A percentile compares a stretch with the other conserved stretches of the same genome.
phyloP scores from a whole-genome alignment of 1,140 invertebrate species.

The Platyscapa corneri region DNA sequence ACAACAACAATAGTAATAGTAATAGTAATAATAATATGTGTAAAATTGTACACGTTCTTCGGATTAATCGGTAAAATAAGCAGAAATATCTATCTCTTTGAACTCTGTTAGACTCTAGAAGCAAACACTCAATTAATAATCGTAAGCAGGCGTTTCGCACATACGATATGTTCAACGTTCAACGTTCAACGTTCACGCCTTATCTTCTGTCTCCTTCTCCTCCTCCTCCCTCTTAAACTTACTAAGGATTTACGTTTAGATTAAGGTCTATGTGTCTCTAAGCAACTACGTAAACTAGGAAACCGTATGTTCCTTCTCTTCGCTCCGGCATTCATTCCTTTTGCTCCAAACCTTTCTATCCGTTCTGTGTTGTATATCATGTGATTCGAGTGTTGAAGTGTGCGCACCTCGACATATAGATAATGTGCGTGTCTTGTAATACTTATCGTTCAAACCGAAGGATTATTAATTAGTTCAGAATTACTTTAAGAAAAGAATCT shows the following conservation, averaged over 20 bases:
- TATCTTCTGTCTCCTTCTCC: constrained; percentile 33
- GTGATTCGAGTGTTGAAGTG: constrained; percentile 39
- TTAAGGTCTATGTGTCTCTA: constrained; percentile 54
- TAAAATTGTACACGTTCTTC: constrained; percentile 1
- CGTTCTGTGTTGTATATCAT: constrained; percentile 36
- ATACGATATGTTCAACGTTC: constrained; percentile 71
- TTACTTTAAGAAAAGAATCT: constrained; percentile 55
- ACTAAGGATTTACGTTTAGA: constrained; percentile 45
- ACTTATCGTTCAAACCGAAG: constrained; percentile 56
- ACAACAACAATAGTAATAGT: no score
- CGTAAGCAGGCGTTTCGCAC: constrained; percentile 40
- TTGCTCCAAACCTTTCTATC: constrained; percentile 39
- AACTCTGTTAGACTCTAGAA: not conserved
- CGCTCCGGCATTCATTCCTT: constrained; percentile 28
- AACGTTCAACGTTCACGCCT: constrained; percentile 58
- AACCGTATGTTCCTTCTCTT: constrained; percentile 51
- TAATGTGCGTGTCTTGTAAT: constrained; percentile 54
- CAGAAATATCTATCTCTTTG: not conserved
- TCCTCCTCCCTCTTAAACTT: constrained; percentile 55
- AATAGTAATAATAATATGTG: no score
- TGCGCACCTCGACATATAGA: constrained; percentile 32
- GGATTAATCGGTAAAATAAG: constrained; percentile 12
- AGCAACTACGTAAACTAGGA: constrained; percentile 62
- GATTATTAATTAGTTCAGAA: constrained; percentile 57
- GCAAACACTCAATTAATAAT: constrained; percentile 17